These are phyloP conservation scores for Gymnocheta viridis DNA, from an alignment of 2,888 invertebrate genomes.

Conservation along the genomic window DNA sequence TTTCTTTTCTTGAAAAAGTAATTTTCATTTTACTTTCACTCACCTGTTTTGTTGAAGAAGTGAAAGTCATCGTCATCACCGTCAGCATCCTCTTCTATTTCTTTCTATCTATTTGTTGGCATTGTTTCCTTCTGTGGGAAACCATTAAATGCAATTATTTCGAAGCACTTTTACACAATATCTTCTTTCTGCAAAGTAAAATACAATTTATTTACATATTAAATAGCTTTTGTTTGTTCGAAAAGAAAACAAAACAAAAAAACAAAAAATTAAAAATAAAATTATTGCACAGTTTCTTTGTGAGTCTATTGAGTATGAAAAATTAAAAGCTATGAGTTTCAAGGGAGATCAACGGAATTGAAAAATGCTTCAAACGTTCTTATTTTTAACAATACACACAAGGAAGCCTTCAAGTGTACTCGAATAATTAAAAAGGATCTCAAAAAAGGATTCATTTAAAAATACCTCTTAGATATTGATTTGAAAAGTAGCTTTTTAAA, in stretches of 20 bases:
- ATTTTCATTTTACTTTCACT: conserved; percentile 45
- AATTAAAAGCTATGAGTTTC: conserved; percentile 48
- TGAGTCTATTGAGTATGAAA: not conserved
- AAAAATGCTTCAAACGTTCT: not conserved
- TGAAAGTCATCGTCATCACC: conserved; percentile 22
- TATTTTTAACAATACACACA: not conserved
- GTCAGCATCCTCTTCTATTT: not conserved
- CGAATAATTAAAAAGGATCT: too few relatives aligned
- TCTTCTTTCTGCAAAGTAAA: conserved; percentile 41
- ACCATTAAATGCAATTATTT: conserved; percentile 74
- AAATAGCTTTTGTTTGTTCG: conserved; percentile 66
- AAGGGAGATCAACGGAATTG: not conserved
- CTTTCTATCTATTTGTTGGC: conserved; percentile 25
- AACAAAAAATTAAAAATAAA: conserved; percentile 40
- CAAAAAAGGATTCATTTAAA: too few relatives aligned
- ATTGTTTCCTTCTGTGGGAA: conserved; percentile 69
- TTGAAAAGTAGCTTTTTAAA: too few relatives aligned
- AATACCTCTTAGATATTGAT: too few relatives aligned
- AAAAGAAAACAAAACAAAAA: not conserved
- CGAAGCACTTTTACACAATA: conserved; percentile 47
- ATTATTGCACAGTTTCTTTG: conserved; percentile 27
- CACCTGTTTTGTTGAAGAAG: conserved; percentile 49
- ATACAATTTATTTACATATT: conserved; percentile 71
- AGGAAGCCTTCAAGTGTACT: not conserved
- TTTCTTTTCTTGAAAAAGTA: conserved; percentile 19